Evolutionary conservation across 2,113 vertebrate genomes (phyloP).

Genomic region (Semnopithecus entellus): DNA sequence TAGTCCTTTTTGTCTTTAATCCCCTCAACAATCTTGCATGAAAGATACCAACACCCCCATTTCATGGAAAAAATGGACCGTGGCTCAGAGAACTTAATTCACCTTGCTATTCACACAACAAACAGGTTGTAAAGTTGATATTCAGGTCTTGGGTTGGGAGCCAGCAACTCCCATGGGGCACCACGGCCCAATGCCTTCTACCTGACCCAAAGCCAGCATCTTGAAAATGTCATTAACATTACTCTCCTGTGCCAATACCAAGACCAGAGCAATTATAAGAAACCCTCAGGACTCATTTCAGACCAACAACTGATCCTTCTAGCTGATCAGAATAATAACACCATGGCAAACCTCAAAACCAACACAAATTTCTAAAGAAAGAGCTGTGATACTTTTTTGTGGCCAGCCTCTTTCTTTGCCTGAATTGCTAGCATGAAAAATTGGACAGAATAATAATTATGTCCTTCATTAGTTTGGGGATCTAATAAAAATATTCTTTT

Average conservation of each 20-base stretch:
- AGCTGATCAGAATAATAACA: neutral
- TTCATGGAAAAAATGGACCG: neutral
- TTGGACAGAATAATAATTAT: neutral
- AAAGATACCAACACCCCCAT: neutral
- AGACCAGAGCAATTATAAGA: neutral
- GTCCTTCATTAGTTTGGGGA: neutral
- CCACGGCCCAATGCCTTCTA: neutral
- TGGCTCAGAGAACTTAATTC: neutral
- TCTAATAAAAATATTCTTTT: constrained; percentile 38
- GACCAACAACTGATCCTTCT: neutral
- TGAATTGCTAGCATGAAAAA: constrained; percentile 11
- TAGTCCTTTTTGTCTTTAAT: neutral
- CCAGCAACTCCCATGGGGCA: neutral
- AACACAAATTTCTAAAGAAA: constrained; percentile 36
- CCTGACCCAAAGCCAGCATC: neutral
- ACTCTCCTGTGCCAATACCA: neutral
- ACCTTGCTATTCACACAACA: neutral
- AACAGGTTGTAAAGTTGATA: neutral
- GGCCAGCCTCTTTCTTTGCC: neutral
- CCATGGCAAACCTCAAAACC: neutral
- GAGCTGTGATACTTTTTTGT: neutral
- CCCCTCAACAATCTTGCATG: neutral
- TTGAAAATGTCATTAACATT: neutral
- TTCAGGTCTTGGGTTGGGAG: neutral
- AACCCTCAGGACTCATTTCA: neutral